Conservation (phyloP, 2,797 vertebrate species). For the Syncerus caffer region DNA sequence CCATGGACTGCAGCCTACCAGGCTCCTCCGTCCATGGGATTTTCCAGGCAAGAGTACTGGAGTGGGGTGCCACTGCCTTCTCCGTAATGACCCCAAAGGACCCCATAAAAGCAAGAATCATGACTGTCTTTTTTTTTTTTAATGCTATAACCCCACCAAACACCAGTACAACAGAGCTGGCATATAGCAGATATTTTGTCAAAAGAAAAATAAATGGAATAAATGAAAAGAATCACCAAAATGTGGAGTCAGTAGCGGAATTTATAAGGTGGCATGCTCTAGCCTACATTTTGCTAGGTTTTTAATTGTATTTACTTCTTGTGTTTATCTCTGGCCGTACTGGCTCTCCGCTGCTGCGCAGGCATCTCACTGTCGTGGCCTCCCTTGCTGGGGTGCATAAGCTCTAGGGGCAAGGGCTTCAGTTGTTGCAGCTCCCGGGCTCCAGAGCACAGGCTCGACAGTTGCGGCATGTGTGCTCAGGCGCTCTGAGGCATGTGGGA, state of each 20-base stretch:
- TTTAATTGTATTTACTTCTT: background rate
- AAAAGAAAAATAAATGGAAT: background rate
- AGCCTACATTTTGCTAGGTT: background rate
- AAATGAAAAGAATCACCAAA: background rate
- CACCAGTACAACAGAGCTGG: background rate
- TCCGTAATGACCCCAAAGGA: background rate
- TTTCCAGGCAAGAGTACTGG: too few species aligned
- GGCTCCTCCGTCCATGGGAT: too few species aligned
- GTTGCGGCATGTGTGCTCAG: fast-evolving
- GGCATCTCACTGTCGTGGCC: background rate
- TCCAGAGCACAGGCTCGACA: background rate
- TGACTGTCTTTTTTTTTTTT: background rate
- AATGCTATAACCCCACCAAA: background rate
- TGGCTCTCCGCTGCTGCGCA: background rate
- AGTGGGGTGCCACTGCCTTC: too few species aligned
- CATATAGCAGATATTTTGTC: background rate
- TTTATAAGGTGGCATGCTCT: background rate
- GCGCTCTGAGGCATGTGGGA: background rate
- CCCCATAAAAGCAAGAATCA: background rate
- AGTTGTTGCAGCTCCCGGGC: background rate
- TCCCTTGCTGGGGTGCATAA: background rate
- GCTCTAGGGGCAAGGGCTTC: background rate
- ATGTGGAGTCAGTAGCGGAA: background rate
- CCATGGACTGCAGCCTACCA: too few species aligned
- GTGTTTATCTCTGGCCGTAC: background rate